Percentiles rank a stretch among this genome's conserved stretches.
Conservation (phyloP, 2,113 vertebrate species). For the Tinamus guttatus region DNA sequence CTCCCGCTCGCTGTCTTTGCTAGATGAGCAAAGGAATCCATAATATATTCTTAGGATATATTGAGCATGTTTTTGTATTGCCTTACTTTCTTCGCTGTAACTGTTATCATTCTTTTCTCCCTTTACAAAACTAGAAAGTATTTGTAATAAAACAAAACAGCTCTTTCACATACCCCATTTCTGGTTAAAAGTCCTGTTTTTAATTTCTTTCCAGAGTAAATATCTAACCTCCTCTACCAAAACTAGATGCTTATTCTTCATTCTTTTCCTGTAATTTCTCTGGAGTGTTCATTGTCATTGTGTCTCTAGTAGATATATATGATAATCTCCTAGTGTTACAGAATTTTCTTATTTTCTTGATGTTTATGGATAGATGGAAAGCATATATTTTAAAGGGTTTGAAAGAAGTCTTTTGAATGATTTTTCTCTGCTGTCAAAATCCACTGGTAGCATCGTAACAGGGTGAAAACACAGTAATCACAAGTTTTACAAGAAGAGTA, state of each 20-base stretch:
- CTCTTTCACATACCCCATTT: not conserved
- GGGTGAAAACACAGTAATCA: not conserved
- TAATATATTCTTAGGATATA: constrained; percentile 13
- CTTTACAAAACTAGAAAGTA: not conserved
- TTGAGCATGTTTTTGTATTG: not conserved
- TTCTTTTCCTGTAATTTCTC: constrained; percentile 18
- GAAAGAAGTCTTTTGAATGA: not conserved
- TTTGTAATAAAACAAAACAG: constrained; percentile 24
- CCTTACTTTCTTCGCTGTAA: constrained; percentile 17
- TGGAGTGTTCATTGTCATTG: not conserved
- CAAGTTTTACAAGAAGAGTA: not conserved
- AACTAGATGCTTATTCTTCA: constrained; percentile 20
- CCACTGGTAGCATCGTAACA: not conserved
- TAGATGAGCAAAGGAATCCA: constrained; percentile 19
- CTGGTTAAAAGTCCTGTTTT: constrained; percentile 43
- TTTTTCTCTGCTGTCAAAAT: not conserved
- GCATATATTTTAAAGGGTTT: not conserved
- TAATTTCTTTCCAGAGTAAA: constrained; percentile 54
- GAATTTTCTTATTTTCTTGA: not conserved
- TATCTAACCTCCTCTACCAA: not conserved
- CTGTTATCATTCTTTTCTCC: constrained; percentile 34
- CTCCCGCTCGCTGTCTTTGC: not conserved
- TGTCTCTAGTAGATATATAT: not conserved
- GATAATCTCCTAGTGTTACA: not conserved
- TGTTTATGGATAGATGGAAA: not conserved